Base-by-base conservation (phyloP, 1,140 invertebrate species). In the Holcopasites calliopsidis region DNA sequence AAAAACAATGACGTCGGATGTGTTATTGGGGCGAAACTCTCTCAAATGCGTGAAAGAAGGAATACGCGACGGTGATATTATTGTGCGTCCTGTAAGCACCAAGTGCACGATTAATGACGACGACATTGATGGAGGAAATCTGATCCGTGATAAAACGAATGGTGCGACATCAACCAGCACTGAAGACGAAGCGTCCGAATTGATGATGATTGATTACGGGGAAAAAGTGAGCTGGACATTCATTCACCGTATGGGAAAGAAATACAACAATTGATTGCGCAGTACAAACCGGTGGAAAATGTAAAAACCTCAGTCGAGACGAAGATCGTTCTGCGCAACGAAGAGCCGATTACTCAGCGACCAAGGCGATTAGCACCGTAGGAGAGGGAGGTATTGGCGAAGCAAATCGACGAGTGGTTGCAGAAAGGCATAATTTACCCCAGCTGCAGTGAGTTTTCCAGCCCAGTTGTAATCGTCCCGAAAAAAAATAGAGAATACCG, bases 281-380 rank as follows among this genome's bases (percentile, higher is more conserved):
- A n/a, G n/a, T n/a, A 80, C 21, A 26, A 5, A 0, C 81, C 78
- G 0, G 40, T 31, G 1, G 16, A 71, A 26, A 18, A 50, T 4
- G 65, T 58, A 2, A n/a, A 60, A 8, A 75, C 74, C 0, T 10
- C 70, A 0, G 26, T 85, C 1, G 69, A 79, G 18, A 83, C 73
- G 10, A 81, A 60, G 16, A 79, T 85, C 26, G 11, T 54, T 0
- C 11, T 83, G 10, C 50, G 33, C 8, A 23, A 70, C 16, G 44
- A 76, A 0, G 23, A 21, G n/a, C 62, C 77, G 1, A 52, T 81
- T 4, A 3, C 0, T 16, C 16, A 18, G 0, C 18, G 31, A 2
- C 54, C 62, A 1, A 35, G 69, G 1, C 57, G 62, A 31, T 21
- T 77, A 2, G 76, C 76, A 1, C 54, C 47, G 0, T 44, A 31